Evolutionary conservation across 2,888 invertebrate species (phyloP), one percentile per base, ranked within the genome.

Genomic region (Tholera decimalis): DNA sequence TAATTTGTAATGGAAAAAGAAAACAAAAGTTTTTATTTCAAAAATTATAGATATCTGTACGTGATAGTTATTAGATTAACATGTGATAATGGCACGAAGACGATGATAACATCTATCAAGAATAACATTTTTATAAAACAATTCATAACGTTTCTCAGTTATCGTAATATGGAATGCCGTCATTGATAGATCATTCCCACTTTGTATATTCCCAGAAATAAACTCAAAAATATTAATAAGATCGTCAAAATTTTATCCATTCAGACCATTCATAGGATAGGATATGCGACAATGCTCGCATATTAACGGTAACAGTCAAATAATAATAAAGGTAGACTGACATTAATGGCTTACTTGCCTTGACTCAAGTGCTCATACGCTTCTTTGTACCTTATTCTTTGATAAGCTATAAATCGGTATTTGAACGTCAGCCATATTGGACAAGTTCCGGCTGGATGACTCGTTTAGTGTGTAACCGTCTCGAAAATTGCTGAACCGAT

Each of bases 261-360:
- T n/a, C n/a, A 60, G 77, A n/a, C 26, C 26, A 26, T 33, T 54
- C 49, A 64, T 68, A 56, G 46, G 37, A 50, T 26, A n/a, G n/a
- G n/a, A 67, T 24, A 68, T 55, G 61, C 64, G 71, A 74, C 62
- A 79, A 58, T 60, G 54, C 33, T 50, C 35, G 50, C 54, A 51
- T 67, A 65, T 66, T 41, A 41, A 46, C 24, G 41, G 35, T 70
- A 79, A 79, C 79, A 75, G 79, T 75, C 53, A 39, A 55, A 39
- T 46, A 57, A 63, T 73, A 64, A 62, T 50, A 20, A 20, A 13
- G n/a, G n/a, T 3, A 15, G 35, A 22, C 46, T 69, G 49, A 53
- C 53, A 60, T 51, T 76, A 70, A 76, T 69, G 43, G 65, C 46
- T 54, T 28, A 54, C 39, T 47, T 51, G 44, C 37, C 43, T 49